These are phyloP conservation scores for Ophonus ardosiacus DNA, from an alignment of 2,888 invertebrate species.

Conservation along the genomic window DNA sequence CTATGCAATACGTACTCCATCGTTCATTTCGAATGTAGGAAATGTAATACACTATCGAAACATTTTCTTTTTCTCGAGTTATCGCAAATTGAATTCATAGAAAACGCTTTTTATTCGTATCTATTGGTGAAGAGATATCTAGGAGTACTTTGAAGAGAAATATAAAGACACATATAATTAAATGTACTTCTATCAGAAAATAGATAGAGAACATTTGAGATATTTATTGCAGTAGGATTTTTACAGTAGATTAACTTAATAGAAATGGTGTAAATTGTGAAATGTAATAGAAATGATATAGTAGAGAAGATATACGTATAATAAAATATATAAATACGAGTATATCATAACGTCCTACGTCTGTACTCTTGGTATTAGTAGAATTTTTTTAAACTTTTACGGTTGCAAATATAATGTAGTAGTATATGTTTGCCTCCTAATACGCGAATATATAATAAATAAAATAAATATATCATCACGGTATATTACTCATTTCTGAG, in stretches of 20 bases:
- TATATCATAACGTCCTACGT: too few species aligned
- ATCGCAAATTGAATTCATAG: constrained; percentile 12
- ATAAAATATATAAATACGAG: too few species aligned
- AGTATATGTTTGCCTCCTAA: too few species aligned
- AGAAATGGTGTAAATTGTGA: not conserved
- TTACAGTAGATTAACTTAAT: constrained; percentile 39
- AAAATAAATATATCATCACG: too few species aligned
- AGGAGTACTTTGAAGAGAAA: not conserved
- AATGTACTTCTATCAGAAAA: constrained; percentile 27
- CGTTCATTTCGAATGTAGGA: not conserved
- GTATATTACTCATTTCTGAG: too few species aligned
- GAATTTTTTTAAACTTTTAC: too few species aligned
- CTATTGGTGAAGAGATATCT: not conserved
- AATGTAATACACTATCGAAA: not conserved
- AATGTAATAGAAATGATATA: constrained; percentile 17
- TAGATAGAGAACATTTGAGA: constrained; percentile 1
- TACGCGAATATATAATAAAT: too few species aligned
- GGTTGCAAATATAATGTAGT: too few species aligned
- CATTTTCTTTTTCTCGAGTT: not conserved
- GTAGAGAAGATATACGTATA: not conserved
- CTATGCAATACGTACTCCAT: not conserved
- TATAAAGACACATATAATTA: constrained; percentile 26
- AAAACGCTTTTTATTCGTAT: not conserved
- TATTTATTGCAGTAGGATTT: constrained; percentile 27
- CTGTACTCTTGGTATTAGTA: not conserved